Base-by-base conservation (phyloP, 2,113 vertebrate genomes). In the Pygathrix nemaeus region DNA sequence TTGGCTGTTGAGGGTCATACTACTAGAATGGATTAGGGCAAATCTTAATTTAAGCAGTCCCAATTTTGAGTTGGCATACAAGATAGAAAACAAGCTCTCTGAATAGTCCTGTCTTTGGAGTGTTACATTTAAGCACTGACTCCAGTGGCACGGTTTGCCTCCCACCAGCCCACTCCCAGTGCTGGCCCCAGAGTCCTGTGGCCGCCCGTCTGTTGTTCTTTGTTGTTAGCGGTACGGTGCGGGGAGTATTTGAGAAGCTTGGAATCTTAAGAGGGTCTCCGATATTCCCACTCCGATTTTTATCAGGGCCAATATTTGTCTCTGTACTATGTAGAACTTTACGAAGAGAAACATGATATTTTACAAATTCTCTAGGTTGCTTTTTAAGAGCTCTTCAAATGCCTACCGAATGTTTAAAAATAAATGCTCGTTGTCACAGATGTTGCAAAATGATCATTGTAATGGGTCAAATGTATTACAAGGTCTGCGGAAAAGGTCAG, bases 321-420 rank as follows among this genome's bases (percentile, higher is more conserved):
- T 93, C 50, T 87, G 25, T 92, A 35, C 20, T 17, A 25, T 48
- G 40, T 30, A 88, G 57, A 90, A 50, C 48, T 86, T 96, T 81
- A 90, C 76, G 80, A 81, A 84, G 75, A 93, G 86, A 90, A 92
- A 95, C 40, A 40, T 52, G 70, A 68, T 93, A 84, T 84, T 92
- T 90, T 8, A 92, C 87, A 88, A 72, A 40, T 45, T 76, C 93
- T 89, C 38, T 48, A 38, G 72, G 92, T 88, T 93, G 98, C 43
- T 81, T 91, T 96, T 88, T 45, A 64, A 97, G 90, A 70, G 2
- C 91, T 97, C 43, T 68, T 97, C 88, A 96, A 97, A 97, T 59
- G 93, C 43, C 30, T n/a, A 25, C 40, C 50, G 57, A 55, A 95
- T 30, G 82, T 88, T 73, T 97, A 68, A 98, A 98, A 97, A 93